Evolutionary conservation across 2,888 invertebrate genomes (phyloP).

Genomic region (Dryadula phaetusa): DNA sequence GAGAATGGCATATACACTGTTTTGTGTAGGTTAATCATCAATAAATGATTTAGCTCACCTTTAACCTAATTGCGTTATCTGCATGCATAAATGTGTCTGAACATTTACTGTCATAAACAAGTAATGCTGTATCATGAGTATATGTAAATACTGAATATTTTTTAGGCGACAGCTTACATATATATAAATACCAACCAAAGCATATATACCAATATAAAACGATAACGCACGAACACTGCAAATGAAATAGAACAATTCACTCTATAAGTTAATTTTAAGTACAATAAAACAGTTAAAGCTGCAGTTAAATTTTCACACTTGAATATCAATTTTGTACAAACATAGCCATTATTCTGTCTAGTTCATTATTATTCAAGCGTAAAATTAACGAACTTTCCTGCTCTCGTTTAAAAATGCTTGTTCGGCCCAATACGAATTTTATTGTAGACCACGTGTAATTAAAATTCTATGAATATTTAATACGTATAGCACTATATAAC

Average conservation of each 20-base stretch:
- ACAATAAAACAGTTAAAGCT: slow-evolving; percentile 11
- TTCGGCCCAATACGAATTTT: slow-evolving; percentile 23
- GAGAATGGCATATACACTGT: too few relatives aligned
- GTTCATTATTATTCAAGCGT: slow-evolving; percentile 32
- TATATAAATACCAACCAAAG: too few relatives aligned
- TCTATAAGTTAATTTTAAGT: background rate
- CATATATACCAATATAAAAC: background rate
- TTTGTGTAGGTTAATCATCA: too few relatives aligned
- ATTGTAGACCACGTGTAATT: slow-evolving; percentile 26
- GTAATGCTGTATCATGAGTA: too few relatives aligned
- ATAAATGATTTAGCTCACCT: too few relatives aligned
- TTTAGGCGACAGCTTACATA: too few relatives aligned
- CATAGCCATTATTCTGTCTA: slow-evolving; percentile 16
- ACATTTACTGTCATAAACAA: too few relatives aligned
- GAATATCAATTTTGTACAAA: slow-evolving; percentile 26
- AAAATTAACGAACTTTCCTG: slow-evolving; percentile 27
- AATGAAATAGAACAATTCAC: background rate
- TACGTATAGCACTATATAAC: background rate
- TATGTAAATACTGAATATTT: too few relatives aligned
- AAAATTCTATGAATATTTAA: slow-evolving; percentile 31
- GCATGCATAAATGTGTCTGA: too few relatives aligned
- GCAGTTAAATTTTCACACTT: slow-evolving; percentile 11
- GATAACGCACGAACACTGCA: background rate
- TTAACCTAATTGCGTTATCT: too few relatives aligned
- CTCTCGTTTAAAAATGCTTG: slow-evolving; percentile 29